Base-by-base conservation (phyloP, 1,140 invertebrate genomes). In the Ceratosolen solmsi region DNA sequence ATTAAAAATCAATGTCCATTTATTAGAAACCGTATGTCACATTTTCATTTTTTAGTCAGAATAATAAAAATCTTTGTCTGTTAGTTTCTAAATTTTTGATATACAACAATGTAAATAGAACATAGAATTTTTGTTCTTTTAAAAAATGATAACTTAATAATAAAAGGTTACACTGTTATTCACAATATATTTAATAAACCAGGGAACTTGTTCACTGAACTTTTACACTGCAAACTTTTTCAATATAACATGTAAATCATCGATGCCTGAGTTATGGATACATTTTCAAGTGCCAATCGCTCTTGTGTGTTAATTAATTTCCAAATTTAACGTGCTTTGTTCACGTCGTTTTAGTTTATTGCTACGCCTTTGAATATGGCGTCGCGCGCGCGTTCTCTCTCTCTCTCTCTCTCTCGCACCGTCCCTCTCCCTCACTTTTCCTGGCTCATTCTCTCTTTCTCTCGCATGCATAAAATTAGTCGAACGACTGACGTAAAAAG, bases 271-370 rank as follows among this genome's bases (percentile, higher is more conserved):
- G 36, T 38, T 68, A 68, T 38, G 33, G 36, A 22, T 22, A 68
- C 7, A 68, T 3, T 33, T 30, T 30, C 30, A 65, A 36, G 33
- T 25, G 20, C 68, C 22, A 71, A 71, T 71, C 36, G 68, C 11
- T n/a, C 36, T 65, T n/a, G 63, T 15, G 15, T 51, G 46, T 51
- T 51, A 51, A 72, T 56, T 56, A 73, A 73, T 73, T 73, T 73
- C 27, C 46, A 27, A 33, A 73, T 73, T 73, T 22, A 49, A 73
- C 41, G 27, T 7, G 25, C 11, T 30, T 33, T 13, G 38, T 22
- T 70, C n/a, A 13, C 17, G 38, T 25, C 65, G 65, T 41, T 70
- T 36, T 2, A 41, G 41, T 72, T 49, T 56, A 74, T 36, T 33
- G 72, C 30, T 51, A 17, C 49, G 20, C 13, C 49, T 38, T 25